Conservation (phyloP, 2,113 vertebrate genomes). For the Cyanoramphus novaezelandiae region DNA sequence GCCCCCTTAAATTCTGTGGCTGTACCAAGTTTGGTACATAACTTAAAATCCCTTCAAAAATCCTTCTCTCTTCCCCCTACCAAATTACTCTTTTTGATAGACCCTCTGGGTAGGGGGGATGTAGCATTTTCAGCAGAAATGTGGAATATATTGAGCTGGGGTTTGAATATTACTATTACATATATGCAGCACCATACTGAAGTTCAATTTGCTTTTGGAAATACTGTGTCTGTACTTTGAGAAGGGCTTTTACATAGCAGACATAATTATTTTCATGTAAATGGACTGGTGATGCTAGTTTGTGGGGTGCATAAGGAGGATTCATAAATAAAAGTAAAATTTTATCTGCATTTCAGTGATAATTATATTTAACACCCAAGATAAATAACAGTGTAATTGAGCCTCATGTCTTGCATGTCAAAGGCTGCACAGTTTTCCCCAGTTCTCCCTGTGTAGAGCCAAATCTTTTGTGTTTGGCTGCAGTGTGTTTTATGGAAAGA, state of each 20-base stretch:
- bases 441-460: not conserved
- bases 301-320: not conserved
- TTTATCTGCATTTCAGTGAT: not conserved
- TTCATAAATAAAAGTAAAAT: not conserved
- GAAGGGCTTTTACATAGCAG: not conserved
- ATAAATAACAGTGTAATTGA: not conserved
- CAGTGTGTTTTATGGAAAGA: not conserved
- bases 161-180: not conserved
- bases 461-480: not conserved
- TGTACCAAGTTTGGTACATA: not conserved
- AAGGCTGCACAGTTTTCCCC: not conserved
- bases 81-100: not conserved
- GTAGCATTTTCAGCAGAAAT: not conserved
- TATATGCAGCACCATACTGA: not conserved
- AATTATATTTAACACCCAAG: not conserved
- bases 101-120: not conserved
- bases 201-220: not conserved
- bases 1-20: not conserved
- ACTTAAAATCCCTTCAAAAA: not conserved
- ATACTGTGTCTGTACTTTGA: not conserved
- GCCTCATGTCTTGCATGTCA: not conserved
- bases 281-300: not conserved
- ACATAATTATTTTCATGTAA: not conserved
- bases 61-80: not conserved
- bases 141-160: not conserved